Conservation (phyloP, 2,888 invertebrate genomes). For the Synergus laeviventris region DNA sequence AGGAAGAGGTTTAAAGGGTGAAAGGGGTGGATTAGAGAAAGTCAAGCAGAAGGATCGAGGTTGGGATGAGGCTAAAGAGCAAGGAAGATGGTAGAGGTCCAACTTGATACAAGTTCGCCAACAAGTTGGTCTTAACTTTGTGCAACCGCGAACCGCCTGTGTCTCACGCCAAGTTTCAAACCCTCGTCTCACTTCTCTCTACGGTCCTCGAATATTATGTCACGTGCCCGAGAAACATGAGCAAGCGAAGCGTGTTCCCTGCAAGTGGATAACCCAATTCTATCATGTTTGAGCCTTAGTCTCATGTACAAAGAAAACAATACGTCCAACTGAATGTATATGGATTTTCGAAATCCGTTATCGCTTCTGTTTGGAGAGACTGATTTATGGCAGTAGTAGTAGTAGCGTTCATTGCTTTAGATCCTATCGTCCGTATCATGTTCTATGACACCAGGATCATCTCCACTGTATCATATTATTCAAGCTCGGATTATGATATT, state of each 20-base stretch:
- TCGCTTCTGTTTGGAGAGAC: background rate
- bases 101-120: constrained; percentile 64
- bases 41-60: constrained; percentile 18
- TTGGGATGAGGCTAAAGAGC: background rate
- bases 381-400: background rate
- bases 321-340: background rate
- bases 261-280: constrained; percentile 67
- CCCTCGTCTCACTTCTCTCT: constrained; percentile 43
- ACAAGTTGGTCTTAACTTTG: constrained; percentile 62
- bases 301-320: background rate
- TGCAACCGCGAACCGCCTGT: constrained; percentile 54
- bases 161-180: constrained; percentile 44
- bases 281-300: constrained; percentile 50
- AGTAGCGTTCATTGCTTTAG: background rate
- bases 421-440: background rate
- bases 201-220: constrained; percentile 48
- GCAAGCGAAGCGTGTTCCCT: constrained; percentile 59
- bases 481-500: constrained; percentile 7
- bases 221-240: constrained; percentile 52
- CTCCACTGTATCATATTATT: background rate
- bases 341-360: background rate
- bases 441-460: background rate
- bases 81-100: constrained; percentile 48
- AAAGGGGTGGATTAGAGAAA: constrained; percentile 32
- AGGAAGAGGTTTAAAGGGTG: background rate